These are phyloP conservation scores for Mirounga angustirostris DNA, from an alignment of 2,113 vertebrate genomes.

Conservation along the genomic window DNA sequence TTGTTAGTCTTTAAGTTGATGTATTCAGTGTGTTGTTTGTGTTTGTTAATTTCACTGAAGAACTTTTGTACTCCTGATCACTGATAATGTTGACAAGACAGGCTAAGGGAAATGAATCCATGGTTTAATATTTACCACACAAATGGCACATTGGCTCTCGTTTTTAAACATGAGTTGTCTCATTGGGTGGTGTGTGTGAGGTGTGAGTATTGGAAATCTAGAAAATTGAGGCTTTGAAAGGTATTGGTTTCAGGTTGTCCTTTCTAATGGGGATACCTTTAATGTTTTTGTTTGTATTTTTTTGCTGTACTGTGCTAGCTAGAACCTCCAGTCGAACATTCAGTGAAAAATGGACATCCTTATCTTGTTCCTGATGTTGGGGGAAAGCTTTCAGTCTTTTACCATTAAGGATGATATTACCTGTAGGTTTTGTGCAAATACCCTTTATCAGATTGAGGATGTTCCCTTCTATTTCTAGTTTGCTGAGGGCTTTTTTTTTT, in stretches of 20 bases:
- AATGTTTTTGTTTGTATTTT: neutral
- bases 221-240: neutral
- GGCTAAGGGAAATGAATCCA: neutral
- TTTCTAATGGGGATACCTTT: neutral
- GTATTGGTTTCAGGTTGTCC: neutral
- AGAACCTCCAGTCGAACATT: neutral
- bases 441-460: neutral
- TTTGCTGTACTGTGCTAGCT: neutral
- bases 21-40: neutral
- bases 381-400: neutral
- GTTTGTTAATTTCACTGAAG: neutral
- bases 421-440: neutral
- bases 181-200: neutral
- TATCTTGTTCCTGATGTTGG: neutral
- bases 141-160: neutral
- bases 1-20: neutral
- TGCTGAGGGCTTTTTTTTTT: neutral
- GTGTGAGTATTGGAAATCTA: neutral
- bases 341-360: neutral
- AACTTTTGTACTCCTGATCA: neutral
- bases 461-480: neutral
- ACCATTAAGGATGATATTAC: neutral
- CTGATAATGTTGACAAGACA: neutral
- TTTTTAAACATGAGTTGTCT: neutral
- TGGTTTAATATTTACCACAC: slow-evolving; percentile 9